Evolutionary conservation across 2,888 invertebrate species (phyloP), one percentile per base, ranked within the genome.

Genomic region (Timandra comae): DNA sequence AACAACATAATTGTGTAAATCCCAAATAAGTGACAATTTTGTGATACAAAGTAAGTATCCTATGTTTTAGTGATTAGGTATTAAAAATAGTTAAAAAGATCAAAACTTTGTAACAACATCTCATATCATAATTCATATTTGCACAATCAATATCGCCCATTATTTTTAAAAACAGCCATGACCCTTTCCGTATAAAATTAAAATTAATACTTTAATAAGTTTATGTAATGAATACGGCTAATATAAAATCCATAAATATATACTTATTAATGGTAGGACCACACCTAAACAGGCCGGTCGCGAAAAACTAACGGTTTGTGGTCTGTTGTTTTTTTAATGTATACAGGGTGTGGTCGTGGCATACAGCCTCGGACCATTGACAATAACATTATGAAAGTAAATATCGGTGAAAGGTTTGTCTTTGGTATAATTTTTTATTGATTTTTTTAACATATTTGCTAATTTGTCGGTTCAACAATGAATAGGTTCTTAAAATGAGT

Each of bases 271-370:
- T 24, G 24, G 24, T 11, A 34, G 27, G 29, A 37, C 26, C 46
- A 41, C 43, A 30, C 39, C 38, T 33, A 36, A 30, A 26, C 27
- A 11, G 24, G 28, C 24, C 16, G 32, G 21, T 42, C 46, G 52
- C 54, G 46, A 58, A 60, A 53, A 49, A 35, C 27, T 53, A 52
- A 24, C 54, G 53, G 52, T 58, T 3, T 11, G 11, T 24, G 10
- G 11, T 5, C 1, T 5, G 16, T 16, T 16, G 27, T 12, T n/a
- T 27, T 16, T 16, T 27, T 23, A 23, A 8, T n/a, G 9, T 8
- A n/a, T n/a, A n/a, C 8, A 13, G 27, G 16, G 16, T 11, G 13
- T 19, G 27, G 16, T 19, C 13, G 4, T 7, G 23, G 4, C 1
- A n/a, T n/a, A n/a, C n/a, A n/a, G n/a, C n/a, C n/a, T n/a, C 26